Evolutionary conservation across 1,140 invertebrate species (phyloP), one percentile per base, ranked within the genome.

Genomic region (Dendrolimus punctatus): DNA sequence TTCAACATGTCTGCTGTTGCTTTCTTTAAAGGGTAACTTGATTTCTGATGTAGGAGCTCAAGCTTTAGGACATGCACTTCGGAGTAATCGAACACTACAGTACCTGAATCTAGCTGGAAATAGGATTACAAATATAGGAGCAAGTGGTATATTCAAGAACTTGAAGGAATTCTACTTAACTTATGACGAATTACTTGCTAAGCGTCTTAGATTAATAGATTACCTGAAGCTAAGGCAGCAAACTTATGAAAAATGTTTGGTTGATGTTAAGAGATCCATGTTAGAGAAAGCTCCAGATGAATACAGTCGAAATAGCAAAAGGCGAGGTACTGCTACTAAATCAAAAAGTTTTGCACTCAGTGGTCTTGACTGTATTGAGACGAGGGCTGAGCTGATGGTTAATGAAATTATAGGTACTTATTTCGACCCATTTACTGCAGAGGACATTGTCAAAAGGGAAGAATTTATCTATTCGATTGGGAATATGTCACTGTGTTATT

Each of bases 81-180:
- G 66, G 8, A 63, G 53, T 36, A 68, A 71, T 40, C 59, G 69
- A 1, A 10, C 53, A 36, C 57, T 71, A 9, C 53, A 53, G 8
- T 54, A 64, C 44, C 51, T 71, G 5, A 64, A 71, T 49, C 56
- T 71, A 1, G 42, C 59, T 4, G 66, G 60, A 2, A 71, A 71
- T 47, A 39, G 38, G 6, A 51, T 71, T 6, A 46, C 54, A 2
- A 48, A 64, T 40, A 39, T 39, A 10, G 68, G 66, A 4, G 60
- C 59, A 4, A 10, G 23, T 1, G 38, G 38, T 10, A 54, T 71
- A 39, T 52, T 68, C 5, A 23, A 40, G 4, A 62, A 44, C 10
- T 58, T 71, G 4, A 58, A 44, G 49, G 48, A 60, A 8, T 71
- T 71, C 44, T 49, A 53, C 2, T 6, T 71, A 6, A 55, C 60